Conservation (phyloP, 2,888 invertebrate species). For the Drosophila pseudotakahashii region DNA sequence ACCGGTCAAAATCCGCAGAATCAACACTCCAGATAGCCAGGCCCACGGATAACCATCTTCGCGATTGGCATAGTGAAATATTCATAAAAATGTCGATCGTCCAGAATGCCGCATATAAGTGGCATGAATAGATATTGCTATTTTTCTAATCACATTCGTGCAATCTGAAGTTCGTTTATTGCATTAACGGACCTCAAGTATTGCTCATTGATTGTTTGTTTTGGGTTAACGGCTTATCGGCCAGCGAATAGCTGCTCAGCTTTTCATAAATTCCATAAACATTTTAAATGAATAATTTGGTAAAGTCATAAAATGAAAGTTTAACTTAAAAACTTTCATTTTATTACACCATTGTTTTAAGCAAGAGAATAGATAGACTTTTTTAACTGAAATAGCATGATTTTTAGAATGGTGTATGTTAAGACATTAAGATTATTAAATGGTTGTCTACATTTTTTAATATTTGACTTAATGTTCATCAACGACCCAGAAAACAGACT, state of each 20-base stretch:
- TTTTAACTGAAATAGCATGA: too few relatives aligned
- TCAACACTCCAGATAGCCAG: slow-evolving; percentile 12
- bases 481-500: too few relatives aligned
- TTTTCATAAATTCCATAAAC: neutral
- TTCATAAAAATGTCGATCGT: slow-evolving; percentile 50
- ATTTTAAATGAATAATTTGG: too few relatives aligned
- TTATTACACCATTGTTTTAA: too few relatives aligned
- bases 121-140: slow-evolving; percentile 20
- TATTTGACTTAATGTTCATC: too few relatives aligned
- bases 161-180: slow-evolving; percentile 19
- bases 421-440: too few relatives aligned
- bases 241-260: neutral
- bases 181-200: slow-evolving; percentile 18
- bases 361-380: too few relatives aligned
- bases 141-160: slow-evolving; percentile 1
- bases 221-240: slow-evolving; percentile 20
- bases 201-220: slow-evolving; percentile 21
- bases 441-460: too few relatives aligned
- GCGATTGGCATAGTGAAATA: slow-evolving; percentile 36
- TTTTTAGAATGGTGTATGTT: too few relatives aligned
- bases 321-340: too few relatives aligned
- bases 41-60: slow-evolving; percentile 53
- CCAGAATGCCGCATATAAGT: slow-evolving; percentile 1
- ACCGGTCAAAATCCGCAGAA: slow-evolving; percentile 6
- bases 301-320: too few relatives aligned